Percentiles rank a stretch among this genome's conserved stretches.
These are phyloP conservation scores for Agrenia bidenticulata DNA, from an alignment of 2,888 invertebrate species.

Conservation along the genomic window DNA sequence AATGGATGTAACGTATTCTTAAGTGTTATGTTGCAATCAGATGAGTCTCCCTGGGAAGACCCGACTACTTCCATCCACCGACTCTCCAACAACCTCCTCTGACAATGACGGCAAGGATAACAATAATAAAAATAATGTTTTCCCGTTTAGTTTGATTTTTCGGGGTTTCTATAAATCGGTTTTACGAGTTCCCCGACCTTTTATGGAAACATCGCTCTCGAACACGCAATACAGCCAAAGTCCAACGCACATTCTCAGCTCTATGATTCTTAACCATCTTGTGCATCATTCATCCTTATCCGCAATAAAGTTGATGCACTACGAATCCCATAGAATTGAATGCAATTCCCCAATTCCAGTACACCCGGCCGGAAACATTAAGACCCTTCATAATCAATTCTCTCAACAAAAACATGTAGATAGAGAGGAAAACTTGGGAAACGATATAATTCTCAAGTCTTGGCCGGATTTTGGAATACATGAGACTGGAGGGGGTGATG, in stretches of 20 bases:
- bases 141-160: constrained; percentile 17
- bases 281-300: neutral
- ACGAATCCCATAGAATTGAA: too few species aligned
- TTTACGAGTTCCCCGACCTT: constrained; percentile 1
- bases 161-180: constrained; percentile 12
- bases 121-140: constrained; percentile 12
- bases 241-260: neutral
- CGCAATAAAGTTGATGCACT: too few species aligned
- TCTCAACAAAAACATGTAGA: too few species aligned
- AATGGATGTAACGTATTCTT: constrained; percentile 10
- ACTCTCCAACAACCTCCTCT: too few species aligned
- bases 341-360: too few species aligned
- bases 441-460: too few species aligned
- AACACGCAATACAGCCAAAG: constrained; percentile 11
- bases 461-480: too few species aligned
- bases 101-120: neutral
- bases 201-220: neutral
- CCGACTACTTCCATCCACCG: too few species aligned
- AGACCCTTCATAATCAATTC: too few species aligned
- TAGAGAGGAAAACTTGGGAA: too few species aligned
- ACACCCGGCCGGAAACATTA: too few species aligned
- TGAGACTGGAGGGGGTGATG: too few species aligned
- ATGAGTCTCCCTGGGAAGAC: neutral
- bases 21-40: constrained; percentile 11
- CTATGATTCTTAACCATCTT: neutral